Evolutionary conservation across 2,888 invertebrate species (phyloP).

Genomic region (Drosophila birchii): DNA sequence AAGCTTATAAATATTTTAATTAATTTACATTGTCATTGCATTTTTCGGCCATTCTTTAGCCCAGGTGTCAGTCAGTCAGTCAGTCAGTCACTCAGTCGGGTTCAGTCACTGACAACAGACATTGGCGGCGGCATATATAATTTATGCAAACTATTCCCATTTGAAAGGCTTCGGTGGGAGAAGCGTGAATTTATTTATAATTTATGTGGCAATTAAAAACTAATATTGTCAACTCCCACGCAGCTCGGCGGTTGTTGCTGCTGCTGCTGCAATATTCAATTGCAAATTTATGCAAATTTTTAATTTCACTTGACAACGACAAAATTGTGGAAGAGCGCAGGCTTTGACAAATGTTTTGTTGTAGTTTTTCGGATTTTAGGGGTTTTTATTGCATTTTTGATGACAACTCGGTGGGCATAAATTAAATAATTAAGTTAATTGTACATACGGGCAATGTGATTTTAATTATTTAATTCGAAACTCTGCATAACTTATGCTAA

Average conservation of each 20-base stretch:
- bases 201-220: constrained; percentile 76
- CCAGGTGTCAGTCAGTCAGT: constrained; percentile 29
- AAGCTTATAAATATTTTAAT: constrained; percentile 73
- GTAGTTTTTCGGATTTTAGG: constrained; percentile 28
- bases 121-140: constrained; percentile 37
- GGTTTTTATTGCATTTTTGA: constrained; percentile 34
- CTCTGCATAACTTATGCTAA: constrained; percentile 73
- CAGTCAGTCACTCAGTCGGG: constrained; percentile 9
- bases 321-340: constrained; percentile 5
- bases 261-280: constrained; percentile 41
- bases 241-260: neutral
- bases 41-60: constrained; percentile 34
- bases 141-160: constrained; percentile 68
- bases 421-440: constrained; percentile 76
- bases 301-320: constrained; percentile 51
- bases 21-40: constrained; percentile 67
- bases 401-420: constrained; percentile 52
- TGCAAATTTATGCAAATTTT: constrained; percentile 75
- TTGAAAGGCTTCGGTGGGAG: constrained; percentile 28
- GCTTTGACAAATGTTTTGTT: constrained; percentile 38
- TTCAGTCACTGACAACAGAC: constrained; percentile 32
- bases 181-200: constrained; percentile 69
- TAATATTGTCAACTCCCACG: constrained; percentile 64
- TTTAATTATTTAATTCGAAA: constrained; percentile 72
- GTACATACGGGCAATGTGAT: constrained; percentile 58